phyloP scores from a whole-genome alignment of 30 jellyfish, hydroid and myxozoan species.

The Aurelia coerulea region DNA sequence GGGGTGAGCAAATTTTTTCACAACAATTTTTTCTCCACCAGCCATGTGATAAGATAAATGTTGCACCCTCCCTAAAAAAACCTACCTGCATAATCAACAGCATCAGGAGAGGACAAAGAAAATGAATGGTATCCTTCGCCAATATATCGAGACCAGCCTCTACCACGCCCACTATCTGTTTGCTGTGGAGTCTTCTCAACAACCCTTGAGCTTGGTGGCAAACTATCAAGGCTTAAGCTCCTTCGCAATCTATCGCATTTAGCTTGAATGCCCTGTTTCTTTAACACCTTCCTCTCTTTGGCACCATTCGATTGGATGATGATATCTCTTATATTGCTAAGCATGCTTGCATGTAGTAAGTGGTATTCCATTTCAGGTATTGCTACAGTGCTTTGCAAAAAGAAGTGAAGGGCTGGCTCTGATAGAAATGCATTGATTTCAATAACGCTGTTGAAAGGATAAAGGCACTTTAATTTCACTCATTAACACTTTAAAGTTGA shows the following conservation, averaged over 20 bases:
- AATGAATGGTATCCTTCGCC: conserved; percentile 91
- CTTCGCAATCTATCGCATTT: conserved; percentile 64
- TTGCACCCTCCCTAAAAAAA: not conserved
- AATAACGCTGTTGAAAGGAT: conserved; percentile 66
- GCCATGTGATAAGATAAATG: too few species aligned
- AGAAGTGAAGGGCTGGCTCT: conserved; percentile 97
- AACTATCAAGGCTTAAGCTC: conserved; percentile 82
- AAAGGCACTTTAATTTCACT: not conserved
- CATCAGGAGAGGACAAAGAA: conserved; percentile 35
- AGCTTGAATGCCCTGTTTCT: conserved; percentile 38
- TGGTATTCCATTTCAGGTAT: conserved; percentile 88
- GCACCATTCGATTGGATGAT: conserved; percentile 70
- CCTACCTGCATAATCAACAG: conserved; percentile 65
- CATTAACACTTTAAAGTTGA: not conserved
- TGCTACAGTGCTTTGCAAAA: conserved; percentile 88
- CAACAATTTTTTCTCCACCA: too few species aligned
- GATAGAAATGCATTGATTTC: conserved; percentile 93
- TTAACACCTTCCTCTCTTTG: conserved; percentile 59
- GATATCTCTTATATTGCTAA: conserved; percentile 92
- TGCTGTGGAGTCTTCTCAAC: conserved; percentile 28
- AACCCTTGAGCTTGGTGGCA: conserved; percentile 42
- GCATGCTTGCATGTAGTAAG: conserved; percentile 69
- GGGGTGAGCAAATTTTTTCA: too few species aligned
- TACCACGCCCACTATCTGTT: conserved; percentile 68
- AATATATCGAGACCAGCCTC: conserved; percentile 96